Evolutionary conservation across 2,888 invertebrate genomes (phyloP).

Genomic region (Colostygia pectinataria): DNA sequence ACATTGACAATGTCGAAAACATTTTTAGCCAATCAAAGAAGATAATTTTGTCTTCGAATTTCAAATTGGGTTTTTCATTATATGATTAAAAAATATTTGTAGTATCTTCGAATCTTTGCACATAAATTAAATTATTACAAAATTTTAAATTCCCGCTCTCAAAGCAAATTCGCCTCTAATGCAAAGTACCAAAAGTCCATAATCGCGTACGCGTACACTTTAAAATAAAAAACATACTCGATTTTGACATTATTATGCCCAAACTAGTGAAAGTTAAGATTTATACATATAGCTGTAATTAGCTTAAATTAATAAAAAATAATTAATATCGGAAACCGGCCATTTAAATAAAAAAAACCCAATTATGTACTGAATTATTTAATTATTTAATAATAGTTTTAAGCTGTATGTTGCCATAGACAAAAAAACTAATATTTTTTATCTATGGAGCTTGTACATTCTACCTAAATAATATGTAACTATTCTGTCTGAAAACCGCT

Average conservation of each 20-base stretch:
- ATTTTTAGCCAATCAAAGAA: too few species aligned
- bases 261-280: conserved; percentile 25
- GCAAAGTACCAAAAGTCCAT: conserved; percentile 13
- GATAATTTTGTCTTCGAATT: too few species aligned
- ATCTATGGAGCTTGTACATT: too few species aligned
- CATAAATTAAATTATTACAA: not conserved
- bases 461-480: too few species aligned
- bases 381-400: conserved; percentile 53
- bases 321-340: conserved; percentile 69
- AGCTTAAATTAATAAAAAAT: conserved; percentile 50
- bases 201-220: conserved; percentile 3
- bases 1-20: too few species aligned
- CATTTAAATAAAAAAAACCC: conserved; percentile 59
- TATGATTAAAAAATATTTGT: not conserved
- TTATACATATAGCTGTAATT: conserved; percentile 71
- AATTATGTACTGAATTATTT: conserved; percentile 60
- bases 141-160: conserved; percentile 10
- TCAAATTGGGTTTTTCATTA: too few species aligned
- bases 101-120: not conserved
- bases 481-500: too few species aligned
- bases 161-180: conserved; percentile 15
- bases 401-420: conserved; percentile 43
- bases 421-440: conserved; percentile 4
- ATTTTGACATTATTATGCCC: conserved; percentile 17
- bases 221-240: conserved; percentile 3